These are phyloP conservation scores for Phrynocephalus vlangalii DNA, from an alignment of 2,797 vertebrate species.

Conservation along the genomic window DNA sequence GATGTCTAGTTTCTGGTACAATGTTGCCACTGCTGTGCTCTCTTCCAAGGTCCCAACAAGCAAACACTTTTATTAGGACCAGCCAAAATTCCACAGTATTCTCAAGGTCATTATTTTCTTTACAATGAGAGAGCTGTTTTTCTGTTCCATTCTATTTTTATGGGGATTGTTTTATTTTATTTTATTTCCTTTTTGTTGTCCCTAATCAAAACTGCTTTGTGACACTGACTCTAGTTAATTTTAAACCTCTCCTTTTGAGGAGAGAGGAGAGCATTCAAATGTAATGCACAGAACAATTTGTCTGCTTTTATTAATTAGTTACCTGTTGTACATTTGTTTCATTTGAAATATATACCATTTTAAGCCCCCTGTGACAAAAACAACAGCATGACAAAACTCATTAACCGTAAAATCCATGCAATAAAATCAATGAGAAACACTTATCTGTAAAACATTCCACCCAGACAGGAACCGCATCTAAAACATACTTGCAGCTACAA, in stretches of 20 bases:
- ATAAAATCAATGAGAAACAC: background rate
- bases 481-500: background rate
- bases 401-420: background rate
- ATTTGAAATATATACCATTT: background rate
- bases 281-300: background rate
- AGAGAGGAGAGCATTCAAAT: too few species aligned
- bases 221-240: background rate
- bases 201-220: background rate
- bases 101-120: too few species aligned
- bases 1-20: background rate
- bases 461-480: background rate
- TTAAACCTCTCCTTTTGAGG: background rate
- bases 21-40: background rate
- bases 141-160: too few species aligned
- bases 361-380: background rate
- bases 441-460: background rate
- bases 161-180: too few species aligned
- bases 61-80: too few species aligned
- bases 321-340: background rate
- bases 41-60: background rate
- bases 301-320: background rate
- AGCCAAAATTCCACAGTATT: too few species aligned
- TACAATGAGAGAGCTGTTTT: too few species aligned
- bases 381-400: background rate
- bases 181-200: background rate